Percentiles rank a stretch among this genome's conserved stretches.
These are phyloP conservation scores for Meta bourneti DNA, from an alignment of 2,888 invertebrate species.

Conservation along the genomic window DNA sequence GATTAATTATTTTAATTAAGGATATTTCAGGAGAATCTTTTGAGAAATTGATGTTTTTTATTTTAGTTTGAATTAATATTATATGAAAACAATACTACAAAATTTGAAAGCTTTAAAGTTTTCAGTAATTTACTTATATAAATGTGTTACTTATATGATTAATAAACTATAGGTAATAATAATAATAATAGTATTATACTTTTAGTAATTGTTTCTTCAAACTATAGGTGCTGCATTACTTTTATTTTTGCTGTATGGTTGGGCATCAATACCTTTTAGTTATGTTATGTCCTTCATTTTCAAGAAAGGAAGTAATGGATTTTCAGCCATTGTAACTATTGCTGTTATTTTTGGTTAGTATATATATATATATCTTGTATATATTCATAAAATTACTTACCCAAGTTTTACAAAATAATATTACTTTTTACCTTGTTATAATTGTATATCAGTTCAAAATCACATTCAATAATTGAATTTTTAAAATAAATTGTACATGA, in stretches of 20 bases:
- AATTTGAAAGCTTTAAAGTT: not conserved
- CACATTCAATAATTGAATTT: too few species aligned
- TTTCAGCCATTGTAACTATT: conserved; percentile 47
- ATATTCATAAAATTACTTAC: not conserved
- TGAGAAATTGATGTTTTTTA: too few species aligned
- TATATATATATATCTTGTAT: too few species aligned
- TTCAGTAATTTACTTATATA: not conserved
- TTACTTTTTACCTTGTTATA: too few species aligned
- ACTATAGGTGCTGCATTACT: conserved; percentile 75
- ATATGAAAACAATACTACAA: too few species aligned
- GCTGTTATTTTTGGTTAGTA: conserved; percentile 58
- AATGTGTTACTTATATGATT: not conserved
- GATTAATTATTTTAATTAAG: too few species aligned
- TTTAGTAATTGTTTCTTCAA: too few species aligned
- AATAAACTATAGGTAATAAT: not conserved
- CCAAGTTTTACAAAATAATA: too few species aligned
- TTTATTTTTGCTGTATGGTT: conserved; percentile 75
- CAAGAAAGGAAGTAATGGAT: conserved; percentile 76
- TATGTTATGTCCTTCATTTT: conserved; percentile 76
- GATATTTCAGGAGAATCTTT: too few species aligned
- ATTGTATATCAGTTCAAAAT: too few species aligned
- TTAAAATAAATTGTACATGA: too few species aligned
- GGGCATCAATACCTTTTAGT: conserved; percentile 77
- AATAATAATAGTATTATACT: too few species aligned
- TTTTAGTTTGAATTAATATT: not conserved